phyloP scores from a whole-genome alignment of 2,888 invertebrate genomes.

The Ecliptopera silaceata region DNA sequence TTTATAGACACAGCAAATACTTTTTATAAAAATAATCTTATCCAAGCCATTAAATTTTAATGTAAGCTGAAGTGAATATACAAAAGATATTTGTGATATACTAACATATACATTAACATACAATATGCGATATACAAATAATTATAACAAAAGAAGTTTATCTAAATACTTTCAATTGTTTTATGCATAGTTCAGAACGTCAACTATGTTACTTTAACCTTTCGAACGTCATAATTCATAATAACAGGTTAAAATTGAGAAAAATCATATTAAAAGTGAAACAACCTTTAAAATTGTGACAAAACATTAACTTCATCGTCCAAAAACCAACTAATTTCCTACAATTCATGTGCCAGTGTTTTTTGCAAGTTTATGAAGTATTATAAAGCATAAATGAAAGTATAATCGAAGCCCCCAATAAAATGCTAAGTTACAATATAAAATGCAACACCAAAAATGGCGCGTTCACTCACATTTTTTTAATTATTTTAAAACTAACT shows the following conservation, averaged over 20 bases:
- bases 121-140: slow-evolving; percentile 14
- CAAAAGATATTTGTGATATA: slow-evolving; percentile 30
- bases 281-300: slow-evolving; percentile 25
- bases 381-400: slow-evolving; percentile 16
- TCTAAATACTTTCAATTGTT: slow-evolving; percentile 13
- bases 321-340: background rate
- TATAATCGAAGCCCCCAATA: slow-evolving; percentile 51
- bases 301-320: slow-evolving; percentile 1
- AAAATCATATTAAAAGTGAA: background rate
- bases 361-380: background rate
- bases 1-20: slow-evolving; percentile 55
- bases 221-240: too few relatives aligned
- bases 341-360: background rate
- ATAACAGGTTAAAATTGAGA: background rate
- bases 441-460: slow-evolving; percentile 67
- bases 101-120: slow-evolving; percentile 30
- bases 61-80: slow-evolving; percentile 36
- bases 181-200: background rate
- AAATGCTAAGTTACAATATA: slow-evolving; percentile 57
- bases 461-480: slow-evolving; percentile 47
- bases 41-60: slow-evolving; percentile 56
- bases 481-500: slow-evolving; percentile 39
- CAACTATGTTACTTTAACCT: background rate
- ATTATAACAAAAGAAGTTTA: slow-evolving; percentile 19
- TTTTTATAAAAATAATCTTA: slow-evolving; percentile 54